A percentile compares a stretch with the other conserved stretches of the same genome.
Conservation (phyloP, 2,888 invertebrate species). For the Crocallis elinguaria region DNA sequence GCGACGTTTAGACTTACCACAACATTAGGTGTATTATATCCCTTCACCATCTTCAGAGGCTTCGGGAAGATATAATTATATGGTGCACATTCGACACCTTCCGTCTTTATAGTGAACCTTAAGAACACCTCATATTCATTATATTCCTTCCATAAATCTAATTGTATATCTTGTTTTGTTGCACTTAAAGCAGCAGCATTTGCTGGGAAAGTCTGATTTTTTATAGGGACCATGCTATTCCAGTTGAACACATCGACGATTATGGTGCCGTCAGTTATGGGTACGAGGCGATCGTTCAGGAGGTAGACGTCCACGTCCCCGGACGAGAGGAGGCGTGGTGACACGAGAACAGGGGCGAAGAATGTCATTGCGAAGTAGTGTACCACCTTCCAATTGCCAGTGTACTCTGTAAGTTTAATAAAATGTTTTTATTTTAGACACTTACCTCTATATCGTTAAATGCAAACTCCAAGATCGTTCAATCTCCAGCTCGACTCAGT, state of each 20-base stretch:
- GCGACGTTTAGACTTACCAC: constrained; percentile 67
- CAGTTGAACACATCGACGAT: constrained; percentile 86
- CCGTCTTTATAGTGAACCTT: constrained; percentile 80
- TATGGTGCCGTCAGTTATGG: constrained; percentile 72
- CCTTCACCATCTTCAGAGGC: constrained; percentile 81
- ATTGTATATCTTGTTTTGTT: constrained; percentile 54
- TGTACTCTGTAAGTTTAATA: constrained; percentile 82
- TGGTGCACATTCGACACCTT: constrained; percentile 78
- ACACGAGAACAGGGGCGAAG: constrained; percentile 91
- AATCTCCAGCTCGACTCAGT: no score
- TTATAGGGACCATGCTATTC: constrained; percentile 73
- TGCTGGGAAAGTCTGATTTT: constrained; percentile 52
- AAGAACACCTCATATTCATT: constrained; percentile 63
- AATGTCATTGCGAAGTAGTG: constrained; percentile 96
- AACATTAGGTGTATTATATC: constrained; percentile 82
- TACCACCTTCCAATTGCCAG: constrained; percentile 92
- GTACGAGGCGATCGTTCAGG: constrained; percentile 86
- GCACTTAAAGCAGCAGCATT: constrained; percentile 54
- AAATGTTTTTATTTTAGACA: background rate
- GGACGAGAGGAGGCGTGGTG: constrained; percentile 79
- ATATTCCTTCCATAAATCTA: constrained; percentile 53
- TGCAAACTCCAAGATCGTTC: no score
- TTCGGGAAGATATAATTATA: constrained; percentile 88
- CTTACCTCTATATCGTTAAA: no score
- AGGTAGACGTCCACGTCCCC: constrained; percentile 85